These are phyloP conservation scores for Mungos mungo DNA, from an alignment of 2,113 vertebrate genomes.

Conservation along the genomic window DNA sequence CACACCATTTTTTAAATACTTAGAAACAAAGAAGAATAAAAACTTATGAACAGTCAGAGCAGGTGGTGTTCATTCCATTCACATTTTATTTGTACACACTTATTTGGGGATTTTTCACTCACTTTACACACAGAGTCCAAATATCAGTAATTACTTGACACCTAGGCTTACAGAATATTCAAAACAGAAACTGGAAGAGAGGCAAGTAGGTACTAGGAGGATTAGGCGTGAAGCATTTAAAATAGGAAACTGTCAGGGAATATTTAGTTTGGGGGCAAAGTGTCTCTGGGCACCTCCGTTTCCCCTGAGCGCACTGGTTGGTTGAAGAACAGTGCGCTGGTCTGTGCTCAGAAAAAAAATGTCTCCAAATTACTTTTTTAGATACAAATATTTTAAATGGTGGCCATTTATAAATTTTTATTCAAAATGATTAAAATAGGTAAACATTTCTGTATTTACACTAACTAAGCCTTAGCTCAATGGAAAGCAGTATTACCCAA, in stretches of 20 bases:
- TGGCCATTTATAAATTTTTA: not conserved
- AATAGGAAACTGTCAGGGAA: not conserved
- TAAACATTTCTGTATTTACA: not conserved
- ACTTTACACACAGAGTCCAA: constrained; percentile 10
- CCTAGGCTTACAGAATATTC: not conserved
- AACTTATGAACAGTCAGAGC: not conserved
- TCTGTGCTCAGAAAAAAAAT: not conserved
- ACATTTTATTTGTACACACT: not conserved
- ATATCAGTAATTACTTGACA: not conserved
- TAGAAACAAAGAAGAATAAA: not conserved
- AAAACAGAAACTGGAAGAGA: not conserved
- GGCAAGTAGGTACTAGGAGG: not conserved
- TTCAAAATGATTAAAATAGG: constrained; percentile 23
- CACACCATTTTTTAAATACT: not conserved
- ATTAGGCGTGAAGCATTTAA: not conserved
- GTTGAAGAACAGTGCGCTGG: not conserved
- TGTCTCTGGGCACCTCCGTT: not conserved
- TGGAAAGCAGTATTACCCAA: not conserved
- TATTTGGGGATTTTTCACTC: not conserved
- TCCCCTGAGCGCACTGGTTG: not conserved
- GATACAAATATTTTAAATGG: not conserved
- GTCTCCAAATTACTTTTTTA: not conserved
- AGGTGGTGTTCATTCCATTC: not conserved
- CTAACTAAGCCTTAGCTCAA: not conserved
- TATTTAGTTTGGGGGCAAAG: not conserved